Evolutionary conservation across 2,888 invertebrate species (phyloP).

Genomic region (Pherbina coryleti): DNA sequence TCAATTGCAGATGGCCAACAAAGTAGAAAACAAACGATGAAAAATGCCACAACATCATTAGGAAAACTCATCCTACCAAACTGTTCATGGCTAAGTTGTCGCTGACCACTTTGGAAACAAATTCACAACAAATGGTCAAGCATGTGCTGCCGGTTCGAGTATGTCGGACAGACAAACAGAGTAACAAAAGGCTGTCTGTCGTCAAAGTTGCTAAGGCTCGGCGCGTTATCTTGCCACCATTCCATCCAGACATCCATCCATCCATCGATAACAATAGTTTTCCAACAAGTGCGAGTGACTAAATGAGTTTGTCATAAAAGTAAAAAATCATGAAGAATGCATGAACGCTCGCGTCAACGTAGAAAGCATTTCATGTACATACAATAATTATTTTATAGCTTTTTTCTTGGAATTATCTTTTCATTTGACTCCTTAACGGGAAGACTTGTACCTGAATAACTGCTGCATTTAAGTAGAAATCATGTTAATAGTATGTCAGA

Average conservation of each 20-base stretch:
- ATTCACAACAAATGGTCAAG: neutral
- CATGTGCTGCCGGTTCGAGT: neutral
- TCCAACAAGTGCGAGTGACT: no score
- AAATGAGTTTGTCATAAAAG: neutral
- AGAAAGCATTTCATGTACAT: conserved; percentile 4
- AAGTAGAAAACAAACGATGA: neutral
- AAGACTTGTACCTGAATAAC: neutral
- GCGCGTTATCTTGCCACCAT: neutral
- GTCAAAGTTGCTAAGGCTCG: neutral
- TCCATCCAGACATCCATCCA: neutral
- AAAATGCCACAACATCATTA: neutral
- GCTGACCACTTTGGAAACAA: neutral
- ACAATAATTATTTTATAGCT: neutral
- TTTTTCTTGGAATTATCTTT: neutral
- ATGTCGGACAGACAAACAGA: neutral
- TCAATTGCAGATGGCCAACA: no score
- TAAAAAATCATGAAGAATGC: neutral
- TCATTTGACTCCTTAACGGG: conserved; percentile 5
- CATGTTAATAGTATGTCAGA: neutral
- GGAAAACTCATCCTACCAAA: neutral
- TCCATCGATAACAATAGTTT: neutral
- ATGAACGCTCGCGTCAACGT: neutral
- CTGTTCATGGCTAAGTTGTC: neutral
- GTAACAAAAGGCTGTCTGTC: neutral
- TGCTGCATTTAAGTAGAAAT: neutral